Percentiles rank a stretch among this genome's conserved stretches.
These are phyloP conservation scores for Oncorhynchus masou DNA, from an alignment of 2,113 vertebrate species.

Conservation along the genomic window DNA sequence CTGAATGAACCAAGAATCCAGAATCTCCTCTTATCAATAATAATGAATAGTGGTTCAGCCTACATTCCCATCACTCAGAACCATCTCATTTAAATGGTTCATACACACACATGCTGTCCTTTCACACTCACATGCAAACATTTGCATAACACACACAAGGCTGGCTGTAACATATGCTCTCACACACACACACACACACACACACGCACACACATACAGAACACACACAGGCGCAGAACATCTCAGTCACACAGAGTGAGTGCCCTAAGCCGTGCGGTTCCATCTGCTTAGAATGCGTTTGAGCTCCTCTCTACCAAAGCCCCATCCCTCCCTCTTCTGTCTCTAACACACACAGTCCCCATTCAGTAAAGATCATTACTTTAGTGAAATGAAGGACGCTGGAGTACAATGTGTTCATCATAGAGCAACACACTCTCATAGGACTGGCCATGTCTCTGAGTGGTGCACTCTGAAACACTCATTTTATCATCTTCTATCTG, in stretches of 20 bases:
- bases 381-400: background rate
- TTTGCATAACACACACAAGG: conserved; percentile 16
- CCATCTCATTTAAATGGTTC: background rate
- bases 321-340: background rate
- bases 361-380: background rate
- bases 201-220: conserved; percentile 23
- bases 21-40: background rate
- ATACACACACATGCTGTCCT: background rate
- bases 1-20: conserved; percentile 19
- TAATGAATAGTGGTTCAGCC: background rate
- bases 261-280: conserved; percentile 20
- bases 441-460: too few relatives aligned
- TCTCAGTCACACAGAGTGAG: conserved; percentile 35
- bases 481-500: background rate
- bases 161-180: background rate
- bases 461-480: too few relatives aligned
- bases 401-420: background rate
- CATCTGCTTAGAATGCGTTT: conserved; percentile 39
- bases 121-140: background rate
- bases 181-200: conserved; percentile 15
- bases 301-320: background rate
- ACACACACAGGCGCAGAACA: conserved; percentile 26
- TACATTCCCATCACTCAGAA: background rate
- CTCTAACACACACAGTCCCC: background rate
- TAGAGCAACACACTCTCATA: background rate